phyloP scores from a whole-genome alignment of 2,113 vertebrate species.

The Nipponia nippon region DNA sequence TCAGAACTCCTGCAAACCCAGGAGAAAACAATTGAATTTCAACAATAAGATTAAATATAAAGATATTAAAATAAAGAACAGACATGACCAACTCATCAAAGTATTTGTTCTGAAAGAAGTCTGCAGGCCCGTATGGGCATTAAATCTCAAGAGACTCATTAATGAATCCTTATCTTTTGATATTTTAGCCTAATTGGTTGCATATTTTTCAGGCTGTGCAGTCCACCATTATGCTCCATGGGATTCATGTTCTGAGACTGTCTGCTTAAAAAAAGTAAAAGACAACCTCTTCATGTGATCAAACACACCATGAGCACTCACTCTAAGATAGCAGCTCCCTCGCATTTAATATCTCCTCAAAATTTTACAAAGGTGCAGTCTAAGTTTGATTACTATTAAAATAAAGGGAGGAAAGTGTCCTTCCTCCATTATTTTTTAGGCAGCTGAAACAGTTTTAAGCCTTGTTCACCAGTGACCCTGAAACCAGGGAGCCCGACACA shows the following conservation, averaged over 20 bases:
- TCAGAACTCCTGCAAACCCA: background rate
- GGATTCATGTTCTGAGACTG: background rate
- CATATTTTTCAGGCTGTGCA: background rate
- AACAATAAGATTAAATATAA: background rate
- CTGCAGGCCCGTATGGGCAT: background rate
- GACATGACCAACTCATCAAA: background rate
- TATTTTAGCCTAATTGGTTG: background rate
- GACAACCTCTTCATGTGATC: background rate
- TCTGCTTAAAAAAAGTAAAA: background rate
- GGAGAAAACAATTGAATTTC: slow-evolving; percentile 2
- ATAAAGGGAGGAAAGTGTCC: background rate
- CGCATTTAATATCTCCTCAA: background rate
- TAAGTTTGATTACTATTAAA: background rate
- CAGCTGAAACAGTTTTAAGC: background rate
- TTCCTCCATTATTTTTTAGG: background rate
- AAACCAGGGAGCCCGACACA: background rate
- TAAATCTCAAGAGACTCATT: slow-evolving; percentile 16
- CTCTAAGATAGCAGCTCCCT: background rate
- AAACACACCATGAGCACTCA: background rate
- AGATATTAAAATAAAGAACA: background rate
- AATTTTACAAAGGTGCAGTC: background rate
- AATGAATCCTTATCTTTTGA: background rate
- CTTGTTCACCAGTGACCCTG: background rate
- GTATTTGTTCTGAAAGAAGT: slow-evolving; percentile 7
- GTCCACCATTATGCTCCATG: background rate